phyloP scores from a whole-genome alignment of 2,888 invertebrate genomes.

The Formica aserva region DNA sequence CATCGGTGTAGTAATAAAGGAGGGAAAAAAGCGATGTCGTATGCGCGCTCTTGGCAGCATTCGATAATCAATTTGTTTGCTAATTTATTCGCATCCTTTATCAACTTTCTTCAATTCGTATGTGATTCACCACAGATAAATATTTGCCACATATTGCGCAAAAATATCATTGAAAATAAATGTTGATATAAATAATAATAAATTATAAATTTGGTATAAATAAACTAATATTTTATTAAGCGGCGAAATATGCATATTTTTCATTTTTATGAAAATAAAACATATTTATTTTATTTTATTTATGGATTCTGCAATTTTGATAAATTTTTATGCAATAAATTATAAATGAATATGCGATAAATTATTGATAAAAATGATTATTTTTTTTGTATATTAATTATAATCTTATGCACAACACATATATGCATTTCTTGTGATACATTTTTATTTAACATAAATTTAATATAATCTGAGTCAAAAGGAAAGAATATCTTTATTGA shows the following conservation, averaged over 20 bases:
- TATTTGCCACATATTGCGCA: neutral
- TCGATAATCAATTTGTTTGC: slow-evolving; percentile 72
- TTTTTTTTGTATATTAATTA: neutral
- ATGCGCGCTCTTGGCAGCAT: slow-evolving; percentile 32
- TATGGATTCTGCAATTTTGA: neutral
- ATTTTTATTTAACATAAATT: neutral
- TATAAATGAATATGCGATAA: too few relatives aligned
- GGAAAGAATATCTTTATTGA: neutral
- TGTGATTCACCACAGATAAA: neutral
- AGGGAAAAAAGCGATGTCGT: slow-evolving; percentile 33
- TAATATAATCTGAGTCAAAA: neutral
- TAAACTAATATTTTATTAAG: neutral
- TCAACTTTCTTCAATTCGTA: neutral
- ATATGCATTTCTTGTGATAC: neutral
- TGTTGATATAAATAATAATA: neutral
- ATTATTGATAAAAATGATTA: neutral
- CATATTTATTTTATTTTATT: neutral
- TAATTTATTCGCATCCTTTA: slow-evolving; percentile 6
- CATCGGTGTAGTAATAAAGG: slow-evolving; percentile 62
- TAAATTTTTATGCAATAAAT: neutral
- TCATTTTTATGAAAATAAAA: neutral
- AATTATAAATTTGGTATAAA: too few relatives aligned
- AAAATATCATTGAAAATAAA: neutral
- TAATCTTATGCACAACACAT: neutral
- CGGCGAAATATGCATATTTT: neutral